Conservation (phyloP, 1,140 invertebrate species). For the Cyphomyrmex costatus region DNA sequence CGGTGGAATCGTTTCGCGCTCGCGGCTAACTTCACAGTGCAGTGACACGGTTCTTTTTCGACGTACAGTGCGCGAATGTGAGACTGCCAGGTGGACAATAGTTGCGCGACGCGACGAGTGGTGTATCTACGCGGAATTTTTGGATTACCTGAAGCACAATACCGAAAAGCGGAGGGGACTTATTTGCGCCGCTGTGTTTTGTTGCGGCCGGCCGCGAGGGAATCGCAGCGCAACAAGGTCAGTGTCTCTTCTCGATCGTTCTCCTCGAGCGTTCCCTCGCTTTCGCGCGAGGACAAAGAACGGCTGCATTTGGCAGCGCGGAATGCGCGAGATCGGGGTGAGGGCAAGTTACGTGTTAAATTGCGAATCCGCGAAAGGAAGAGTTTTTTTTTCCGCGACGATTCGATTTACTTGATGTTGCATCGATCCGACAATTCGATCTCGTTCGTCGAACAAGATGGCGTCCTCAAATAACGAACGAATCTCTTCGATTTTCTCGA, state of each 20-base stretch:
- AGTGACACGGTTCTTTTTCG: slow-evolving; percentile 30
- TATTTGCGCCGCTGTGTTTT: not conserved
- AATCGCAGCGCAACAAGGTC: slow-evolving; percentile 48
- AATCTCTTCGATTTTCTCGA: slow-evolving; percentile 2
- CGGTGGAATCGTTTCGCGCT: not conserved
- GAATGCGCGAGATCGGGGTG: not conserved
- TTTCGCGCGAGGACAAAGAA: slow-evolving; percentile 19
- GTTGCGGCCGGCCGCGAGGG: not conserved
- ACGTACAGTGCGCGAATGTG: not conserved
- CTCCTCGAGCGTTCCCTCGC: not conserved
- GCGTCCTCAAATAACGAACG: slow-evolving; percentile 44
- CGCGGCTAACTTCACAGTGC: slow-evolving; percentile 32
- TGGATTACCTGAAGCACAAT: slow-evolving; percentile 61
- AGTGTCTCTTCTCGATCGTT: slow-evolving; percentile 26
- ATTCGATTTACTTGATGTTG: not conserved
- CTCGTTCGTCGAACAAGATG: slow-evolving; percentile 65
- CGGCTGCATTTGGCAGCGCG: not conserved
- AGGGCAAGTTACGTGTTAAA: not conserved
- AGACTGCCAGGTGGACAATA: slow-evolving; percentile 1
- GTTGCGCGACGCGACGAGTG: slow-evolving; percentile 8
- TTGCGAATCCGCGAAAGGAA: not conserved
- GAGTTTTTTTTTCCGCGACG: not conserved
- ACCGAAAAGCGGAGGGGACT: not conserved
- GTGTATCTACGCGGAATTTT: slow-evolving; percentile 38
- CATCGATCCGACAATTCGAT: slow-evolving; percentile 45